phyloP scores from a whole-genome alignment of 2,797 vertebrate species.

The Threskiornis aethiopicus region DNA sequence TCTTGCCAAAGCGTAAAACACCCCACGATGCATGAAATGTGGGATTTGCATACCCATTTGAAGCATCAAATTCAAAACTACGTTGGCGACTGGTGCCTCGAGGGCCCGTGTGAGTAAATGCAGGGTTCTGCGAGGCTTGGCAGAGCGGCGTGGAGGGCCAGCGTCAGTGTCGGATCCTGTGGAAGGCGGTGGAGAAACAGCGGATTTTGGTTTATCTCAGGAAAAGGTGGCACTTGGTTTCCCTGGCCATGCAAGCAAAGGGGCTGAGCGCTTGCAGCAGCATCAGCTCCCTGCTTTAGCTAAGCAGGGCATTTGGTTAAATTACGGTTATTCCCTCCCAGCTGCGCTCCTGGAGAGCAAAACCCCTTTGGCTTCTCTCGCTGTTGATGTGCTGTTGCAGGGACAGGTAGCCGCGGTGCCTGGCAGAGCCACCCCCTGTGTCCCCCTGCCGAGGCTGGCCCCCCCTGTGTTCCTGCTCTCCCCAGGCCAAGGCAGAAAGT shows the following conservation, averaged over 20 bases:
- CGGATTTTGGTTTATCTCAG: not conserved
- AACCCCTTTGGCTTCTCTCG: not conserved
- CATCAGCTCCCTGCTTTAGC: not conserved
- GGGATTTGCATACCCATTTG: conserved; percentile 57
- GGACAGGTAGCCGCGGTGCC: not conserved
- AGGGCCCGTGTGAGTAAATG: not conserved
- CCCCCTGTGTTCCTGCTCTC: not conserved
- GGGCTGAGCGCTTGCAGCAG: not conserved
- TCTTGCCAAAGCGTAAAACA: conserved; percentile 48
- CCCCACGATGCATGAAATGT: conserved; percentile 55
- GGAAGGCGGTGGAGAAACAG: not conserved
- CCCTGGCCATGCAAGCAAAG: not conserved
- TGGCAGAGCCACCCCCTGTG: not conserved
- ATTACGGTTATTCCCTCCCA: not conserved
- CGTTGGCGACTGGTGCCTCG: not conserved
- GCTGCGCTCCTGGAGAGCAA: not conserved
- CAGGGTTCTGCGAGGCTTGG: not conserved
- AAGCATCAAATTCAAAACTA: not conserved
- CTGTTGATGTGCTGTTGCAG: not conserved
- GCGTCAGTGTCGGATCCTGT: rapidly evolving
- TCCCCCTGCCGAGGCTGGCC: rapidly evolving
- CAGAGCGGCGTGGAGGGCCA: rapidly evolving
- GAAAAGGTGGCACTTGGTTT: not conserved
- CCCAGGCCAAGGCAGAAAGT: not conserved
- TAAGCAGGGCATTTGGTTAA: not conserved